Evolutionary conservation across 2,888 invertebrate species (phyloP).

Genomic region (Coremacera marginata): DNA sequence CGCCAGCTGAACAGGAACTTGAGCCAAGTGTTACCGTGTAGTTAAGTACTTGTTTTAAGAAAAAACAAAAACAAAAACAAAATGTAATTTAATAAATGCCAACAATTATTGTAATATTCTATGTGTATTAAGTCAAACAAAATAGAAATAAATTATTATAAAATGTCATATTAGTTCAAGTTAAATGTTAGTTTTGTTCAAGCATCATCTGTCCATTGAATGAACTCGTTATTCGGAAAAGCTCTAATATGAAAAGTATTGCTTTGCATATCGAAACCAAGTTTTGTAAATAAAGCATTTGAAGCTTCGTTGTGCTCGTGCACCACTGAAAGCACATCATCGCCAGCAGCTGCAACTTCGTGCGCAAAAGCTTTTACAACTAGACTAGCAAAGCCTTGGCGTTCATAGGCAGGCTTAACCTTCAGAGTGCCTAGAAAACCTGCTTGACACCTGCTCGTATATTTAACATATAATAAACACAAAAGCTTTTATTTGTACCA

Average conservation of each 20-base stretch:
- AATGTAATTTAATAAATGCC: background rate
- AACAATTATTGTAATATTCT: background rate
- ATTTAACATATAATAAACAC: background rate
- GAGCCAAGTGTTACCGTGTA: conserved; percentile 41
- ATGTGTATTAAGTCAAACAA: background rate
- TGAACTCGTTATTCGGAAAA: background rate
- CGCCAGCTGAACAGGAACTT: conserved; percentile 44
- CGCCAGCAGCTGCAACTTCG: conserved; percentile 45
- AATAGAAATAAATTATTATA: background rate
- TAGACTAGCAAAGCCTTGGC: conserved; percentile 53
- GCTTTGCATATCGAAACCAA: conserved; percentile 52
- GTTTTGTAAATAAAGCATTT: conserved; percentile 51
- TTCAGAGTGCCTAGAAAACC: conserved; percentile 57
- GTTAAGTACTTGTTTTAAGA: background rate
- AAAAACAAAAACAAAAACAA: background rate
- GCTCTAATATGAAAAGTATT: conserved; percentile 21
- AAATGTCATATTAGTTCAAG: background rate
- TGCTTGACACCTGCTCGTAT: conserved; percentile 48
- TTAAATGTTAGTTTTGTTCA: background rate
- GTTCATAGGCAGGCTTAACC: conserved; percentile 50
- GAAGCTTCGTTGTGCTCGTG: conserved; percentile 50
- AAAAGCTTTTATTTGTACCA: background rate
- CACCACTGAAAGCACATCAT: conserved; percentile 53
- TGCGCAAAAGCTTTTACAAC: conserved; percentile 51
- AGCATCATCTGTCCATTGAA: conserved; percentile 2